Evolutionary conservation across 2,888 invertebrate genomes (phyloP).

Genomic region (Drosophila subquinaria): DNA sequence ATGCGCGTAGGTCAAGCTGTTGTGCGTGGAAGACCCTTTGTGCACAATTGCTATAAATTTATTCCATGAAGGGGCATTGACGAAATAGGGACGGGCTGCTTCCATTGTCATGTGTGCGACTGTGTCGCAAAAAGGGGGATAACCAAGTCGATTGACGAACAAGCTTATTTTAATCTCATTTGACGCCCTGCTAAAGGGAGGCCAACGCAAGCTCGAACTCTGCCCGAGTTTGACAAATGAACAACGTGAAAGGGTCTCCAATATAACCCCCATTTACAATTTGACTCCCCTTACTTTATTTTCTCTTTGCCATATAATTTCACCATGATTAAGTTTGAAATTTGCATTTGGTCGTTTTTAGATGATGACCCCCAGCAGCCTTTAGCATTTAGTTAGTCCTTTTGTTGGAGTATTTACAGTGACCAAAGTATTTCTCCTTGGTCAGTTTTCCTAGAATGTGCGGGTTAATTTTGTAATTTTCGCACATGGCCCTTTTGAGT

Average conservation of each 20-base stretch:
- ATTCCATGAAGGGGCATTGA: slow-evolving; percentile 41
- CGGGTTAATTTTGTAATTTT: slow-evolving; percentile 67
- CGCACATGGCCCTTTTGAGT: slow-evolving; percentile 67
- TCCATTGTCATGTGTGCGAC: slow-evolving; percentile 60
- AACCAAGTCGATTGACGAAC: slow-evolving; percentile 81
- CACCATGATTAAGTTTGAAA: slow-evolving; percentile 77
- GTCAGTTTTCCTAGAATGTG: slow-evolving; percentile 42
- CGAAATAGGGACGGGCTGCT: slow-evolving; percentile 8
- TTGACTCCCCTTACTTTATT: neutral
- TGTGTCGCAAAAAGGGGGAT: slow-evolving; percentile 35
- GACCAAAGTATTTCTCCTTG: slow-evolving; percentile 27
- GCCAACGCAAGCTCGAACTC: too few species aligned
- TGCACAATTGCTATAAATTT: slow-evolving; percentile 83
- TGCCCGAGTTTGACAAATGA: slow-evolving; percentile 77
- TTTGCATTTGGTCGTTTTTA: slow-evolving; percentile 68
- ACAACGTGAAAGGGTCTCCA: slow-evolving; percentile 50
- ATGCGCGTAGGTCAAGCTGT: slow-evolving; percentile 83
- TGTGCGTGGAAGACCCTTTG: slow-evolving; percentile 83
- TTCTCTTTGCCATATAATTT: slow-evolving; percentile 63
- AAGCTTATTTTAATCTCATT: slow-evolving; percentile 82
- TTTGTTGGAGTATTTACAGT: slow-evolving; percentile 30
- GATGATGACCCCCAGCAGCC: slow-evolving; percentile 62
- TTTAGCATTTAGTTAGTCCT: slow-evolving; percentile 43
- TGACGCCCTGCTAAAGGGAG: slow-evolving; percentile 68
- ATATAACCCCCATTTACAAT: neutral